Base-by-base conservation (phyloP, 1,140 invertebrate species). In the Diorhabda elongata region DNA sequence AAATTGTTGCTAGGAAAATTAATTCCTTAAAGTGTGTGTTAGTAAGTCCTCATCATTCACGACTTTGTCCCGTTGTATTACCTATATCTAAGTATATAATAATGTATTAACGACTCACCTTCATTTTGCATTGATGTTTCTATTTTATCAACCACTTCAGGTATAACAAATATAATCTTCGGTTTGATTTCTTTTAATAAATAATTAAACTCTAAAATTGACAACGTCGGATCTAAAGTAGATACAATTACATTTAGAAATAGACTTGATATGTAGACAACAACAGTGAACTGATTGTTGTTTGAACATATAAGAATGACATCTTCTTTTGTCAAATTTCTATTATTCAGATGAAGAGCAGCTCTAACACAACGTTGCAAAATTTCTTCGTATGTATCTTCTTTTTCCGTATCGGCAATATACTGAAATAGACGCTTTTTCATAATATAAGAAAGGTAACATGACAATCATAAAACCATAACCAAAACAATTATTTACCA, bases 81-180 rank as follows among this genome's bases (percentile, higher is more conserved):
- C 26, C 26, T 26, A 1, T 26, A 26, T 26, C 26, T 26, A 26
- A 26, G 26, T 26, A 26, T 26, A 26, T 26, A 26, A 26, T 26
- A 26, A 26, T 26, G 26, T 26, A 26, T 26, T 26, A 26, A 26
- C 2, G 45, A 43, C 42, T 72, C 52, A 67, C 65, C 65, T 67
- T 57, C 58, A 26, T 44, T 9, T 59, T 45, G 8, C 42, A 59
- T 3, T 6, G 65, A 44, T 2, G 44, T 45, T 72, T 71, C 70
- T 45, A 74, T 73, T n/a, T 69, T 43, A 44, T 65, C 5, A 7
- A 72, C n/a, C 1, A 68, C 64, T 52, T 75, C 64, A 44, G 70
- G 68, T 44, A 71, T 71, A 11, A 77, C 70, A 66, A 78, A 78
- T 7, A 78, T 57, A 3, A 78, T 69, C 67, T 69, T 74, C 41